Percentiles rank a stretch among this genome's conserved stretches.
phyloP scores from a whole-genome alignment of 2,888 invertebrate genomes.

The Boloria selene region DNA sequence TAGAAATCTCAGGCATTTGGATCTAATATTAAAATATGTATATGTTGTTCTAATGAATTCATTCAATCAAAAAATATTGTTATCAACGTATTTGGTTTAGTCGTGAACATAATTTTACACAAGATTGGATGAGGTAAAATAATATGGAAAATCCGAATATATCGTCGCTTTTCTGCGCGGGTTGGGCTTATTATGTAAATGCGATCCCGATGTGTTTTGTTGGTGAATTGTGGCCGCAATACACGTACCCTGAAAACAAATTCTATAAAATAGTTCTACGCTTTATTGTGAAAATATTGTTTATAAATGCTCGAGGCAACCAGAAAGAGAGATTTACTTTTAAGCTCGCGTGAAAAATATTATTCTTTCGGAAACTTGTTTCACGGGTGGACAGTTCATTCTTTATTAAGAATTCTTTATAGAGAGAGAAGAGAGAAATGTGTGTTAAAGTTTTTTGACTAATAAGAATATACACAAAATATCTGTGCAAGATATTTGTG shows the following conservation, averaged over 20 bases:
- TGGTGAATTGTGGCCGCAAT: conserved; percentile 61
- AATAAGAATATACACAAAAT: no score
- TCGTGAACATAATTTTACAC: conserved; percentile 52
- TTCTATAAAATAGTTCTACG: conserved; percentile 36
- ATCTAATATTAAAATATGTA: no score
- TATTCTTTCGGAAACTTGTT: no score
- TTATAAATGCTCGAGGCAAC: conserved; percentile 29
- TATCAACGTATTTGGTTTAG: conserved; percentile 59
- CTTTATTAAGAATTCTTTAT: no score
- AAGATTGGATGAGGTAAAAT: conserved; percentile 66
- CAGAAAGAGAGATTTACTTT: conserved; percentile 18
- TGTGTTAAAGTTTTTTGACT: no score
- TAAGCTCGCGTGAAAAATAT: neutral
- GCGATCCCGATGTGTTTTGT: conserved; percentile 65
- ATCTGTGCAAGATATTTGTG: no score
- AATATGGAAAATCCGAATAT: conserved; percentile 71
- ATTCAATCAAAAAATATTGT: conserved; percentile 53
- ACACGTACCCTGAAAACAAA: conserved; percentile 11
- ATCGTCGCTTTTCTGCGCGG: conserved; percentile 57
- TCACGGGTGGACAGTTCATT: no score
- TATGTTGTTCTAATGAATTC: no score
- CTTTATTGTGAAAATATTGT: conserved; percentile 35
- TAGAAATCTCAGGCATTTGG: no score
- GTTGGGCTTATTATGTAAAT: conserved; percentile 72
- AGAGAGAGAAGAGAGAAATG: no score